Evolutionary conservation across 2,113 vertebrate species (phyloP).

Genomic region (Semicossyphus pulcher): DNA sequence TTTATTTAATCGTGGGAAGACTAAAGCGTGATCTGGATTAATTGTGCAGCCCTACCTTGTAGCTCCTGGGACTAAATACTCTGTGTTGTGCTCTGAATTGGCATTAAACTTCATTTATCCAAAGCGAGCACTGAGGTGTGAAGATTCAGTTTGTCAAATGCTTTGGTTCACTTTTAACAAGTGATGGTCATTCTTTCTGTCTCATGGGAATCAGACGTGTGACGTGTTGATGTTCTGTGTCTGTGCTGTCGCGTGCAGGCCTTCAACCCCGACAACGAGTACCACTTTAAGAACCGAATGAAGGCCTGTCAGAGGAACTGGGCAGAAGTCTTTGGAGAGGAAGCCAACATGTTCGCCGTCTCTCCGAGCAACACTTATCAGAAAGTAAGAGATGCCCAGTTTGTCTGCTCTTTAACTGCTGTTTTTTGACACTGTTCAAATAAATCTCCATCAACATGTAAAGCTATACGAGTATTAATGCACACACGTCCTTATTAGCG

Average conservation of each 20-base stretch:
- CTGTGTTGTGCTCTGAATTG: too few species aligned
- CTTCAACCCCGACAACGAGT: constrained; percentile 98
- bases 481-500: constrained; percentile 14
- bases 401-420: neutral
- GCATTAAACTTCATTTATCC: too few species aligned
- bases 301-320: constrained; percentile 97
- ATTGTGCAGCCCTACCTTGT: too few species aligned
- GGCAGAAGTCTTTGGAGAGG: constrained; percentile 97
- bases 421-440: too few species aligned
- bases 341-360: constrained; percentile 92
- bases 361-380: constrained; percentile 93
- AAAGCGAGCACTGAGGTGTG: too few species aligned
- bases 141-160: too few species aligned
- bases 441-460: too few species aligned
- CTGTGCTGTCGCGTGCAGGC: constrained; percentile 83
- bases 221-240: neutral
- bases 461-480: neutral
- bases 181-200: too few species aligned
- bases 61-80: too few species aligned
- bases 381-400: constrained; percentile 81
- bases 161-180: too few species aligned
- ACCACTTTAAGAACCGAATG: constrained; percentile 99
- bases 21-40: too few species aligned
- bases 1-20: too few species aligned
- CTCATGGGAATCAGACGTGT: neutral